These are phyloP conservation scores for Glaucopsyche alexis DNA, from an alignment of 2,888 invertebrate genomes.

Conservation along the genomic window DNA sequence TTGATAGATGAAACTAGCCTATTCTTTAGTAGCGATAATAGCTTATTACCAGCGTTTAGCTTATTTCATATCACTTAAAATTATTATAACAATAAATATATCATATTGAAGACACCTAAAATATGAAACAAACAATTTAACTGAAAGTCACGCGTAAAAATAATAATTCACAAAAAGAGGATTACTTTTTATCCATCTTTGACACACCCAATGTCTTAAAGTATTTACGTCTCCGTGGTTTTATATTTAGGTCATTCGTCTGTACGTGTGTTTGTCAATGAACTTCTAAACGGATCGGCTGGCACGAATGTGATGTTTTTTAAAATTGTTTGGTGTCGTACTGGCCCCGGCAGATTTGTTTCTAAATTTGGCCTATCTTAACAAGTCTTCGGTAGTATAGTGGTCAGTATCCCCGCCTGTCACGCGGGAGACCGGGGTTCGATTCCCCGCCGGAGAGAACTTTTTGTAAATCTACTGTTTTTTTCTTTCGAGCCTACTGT, in stretches of 20 bases:
- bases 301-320: not conserved
- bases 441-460: slow-evolving; percentile 74
- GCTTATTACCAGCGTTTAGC: not conserved
- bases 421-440: slow-evolving; percentile 81
- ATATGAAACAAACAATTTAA: slow-evolving; percentile 52
- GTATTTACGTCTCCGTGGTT: slow-evolving; percentile 2
- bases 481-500: not conserved
- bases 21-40: not conserved
- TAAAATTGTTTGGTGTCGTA: not conserved
- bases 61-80: not conserved
- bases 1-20: too few relatives aligned
- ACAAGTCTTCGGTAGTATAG: slow-evolving; percentile 76
- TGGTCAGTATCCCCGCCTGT: slow-evolving; percentile 81
- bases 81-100: slow-evolving; percentile 38
- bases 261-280: not conserved
- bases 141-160: slow-evolving; percentile 62
- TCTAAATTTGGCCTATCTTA: not conserved
- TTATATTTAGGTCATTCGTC: not conserved
- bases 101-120: slow-evolving; percentile 45
- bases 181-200: slow-evolving; percentile 54
- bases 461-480: not conserved
- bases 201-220: slow-evolving; percentile 50
- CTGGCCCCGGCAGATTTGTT: not conserved
- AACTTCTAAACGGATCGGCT: not conserved
- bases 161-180: slow-evolving; percentile 58